Conservation (phyloP, 2,113 vertebrate genomes). For the Hymenochirus boettgeri region DNA sequence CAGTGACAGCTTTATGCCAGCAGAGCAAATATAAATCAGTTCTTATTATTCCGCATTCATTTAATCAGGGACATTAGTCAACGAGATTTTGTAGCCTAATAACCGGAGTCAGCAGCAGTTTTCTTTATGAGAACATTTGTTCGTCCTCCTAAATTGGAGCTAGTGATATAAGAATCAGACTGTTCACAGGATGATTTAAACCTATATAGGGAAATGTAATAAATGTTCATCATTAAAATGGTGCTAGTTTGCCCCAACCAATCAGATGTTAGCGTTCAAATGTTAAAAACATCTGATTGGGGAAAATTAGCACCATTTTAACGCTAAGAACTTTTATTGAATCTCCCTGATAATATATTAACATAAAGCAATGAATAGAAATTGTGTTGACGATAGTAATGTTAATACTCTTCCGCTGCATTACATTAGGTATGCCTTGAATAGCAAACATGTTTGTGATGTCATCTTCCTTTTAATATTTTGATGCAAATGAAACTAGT, state of each 20-base stretch:
- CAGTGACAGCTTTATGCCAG: conserved; percentile 74
- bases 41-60: conserved; percentile 83
- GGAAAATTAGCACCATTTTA: no score
- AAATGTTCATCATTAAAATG: no score
- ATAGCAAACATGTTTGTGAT: no score
- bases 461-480: no score
- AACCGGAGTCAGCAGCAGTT: conserved; percentile 78
- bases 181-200: conserved; percentile 70
- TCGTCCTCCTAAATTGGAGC: conserved; percentile 79
- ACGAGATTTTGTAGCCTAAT: conserved; percentile 75
- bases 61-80: conserved; percentile 79
- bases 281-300: no score
- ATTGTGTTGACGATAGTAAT: conserved; percentile 63
- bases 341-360: conserved; percentile 67
- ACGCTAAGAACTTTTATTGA: no score
- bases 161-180: conserved; percentile 65
- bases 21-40: conserved; percentile 76
- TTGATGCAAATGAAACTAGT: no score
- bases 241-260: no score
- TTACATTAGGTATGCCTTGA: no score
- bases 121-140: conserved; percentile 81
- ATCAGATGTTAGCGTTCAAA: no score
- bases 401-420: no score
- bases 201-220: no score
- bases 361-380: conserved; percentile 64